phyloP scores from a whole-genome alignment of 2,113 vertebrate genomes.

The Mesocricetus auratus region DNA sequence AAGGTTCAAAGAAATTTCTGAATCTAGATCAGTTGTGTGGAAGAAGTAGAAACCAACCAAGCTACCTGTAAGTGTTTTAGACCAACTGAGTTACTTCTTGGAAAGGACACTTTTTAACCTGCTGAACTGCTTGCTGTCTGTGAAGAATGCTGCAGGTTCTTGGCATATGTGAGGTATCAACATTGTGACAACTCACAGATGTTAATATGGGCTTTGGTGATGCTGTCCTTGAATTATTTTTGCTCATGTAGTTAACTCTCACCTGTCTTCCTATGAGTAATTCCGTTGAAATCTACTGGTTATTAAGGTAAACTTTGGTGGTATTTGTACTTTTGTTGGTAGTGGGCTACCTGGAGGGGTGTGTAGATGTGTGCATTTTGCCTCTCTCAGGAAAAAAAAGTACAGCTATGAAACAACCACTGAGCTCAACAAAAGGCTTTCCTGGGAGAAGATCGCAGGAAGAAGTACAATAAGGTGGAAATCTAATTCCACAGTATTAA shows the following conservation, averaged over 20 bases:
- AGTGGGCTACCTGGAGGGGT: too few species aligned
- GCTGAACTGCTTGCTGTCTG: accelerated
- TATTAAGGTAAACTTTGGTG: background rate
- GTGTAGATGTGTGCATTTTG: background rate
- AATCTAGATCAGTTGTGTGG: background rate
- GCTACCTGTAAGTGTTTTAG: background rate
- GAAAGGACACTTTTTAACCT: background rate
- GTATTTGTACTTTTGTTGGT: background rate
- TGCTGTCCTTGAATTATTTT: background rate
- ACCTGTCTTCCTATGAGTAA: background rate
- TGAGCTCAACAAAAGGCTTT: background rate
- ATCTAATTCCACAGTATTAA: background rate
- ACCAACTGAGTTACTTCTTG: background rate
- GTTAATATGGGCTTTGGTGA: background rate
- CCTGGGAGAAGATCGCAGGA: background rate
- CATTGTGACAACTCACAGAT: too few species aligned
- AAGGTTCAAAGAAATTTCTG: background rate
- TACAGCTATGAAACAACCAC: background rate
- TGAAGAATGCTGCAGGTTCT: background rate
- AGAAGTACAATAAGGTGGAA: background rate
- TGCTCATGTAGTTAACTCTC: background rate
- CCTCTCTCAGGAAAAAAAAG: background rate
- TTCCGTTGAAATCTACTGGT: background rate
- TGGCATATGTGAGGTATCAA: background rate
- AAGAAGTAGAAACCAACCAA: background rate